A percentile compares a stretch with the other conserved stretches of the same genome.
These are phyloP conservation scores for Pelmatolapia mariae DNA, from an alignment of 2,113 vertebrate species.

Conservation along the genomic window DNA sequence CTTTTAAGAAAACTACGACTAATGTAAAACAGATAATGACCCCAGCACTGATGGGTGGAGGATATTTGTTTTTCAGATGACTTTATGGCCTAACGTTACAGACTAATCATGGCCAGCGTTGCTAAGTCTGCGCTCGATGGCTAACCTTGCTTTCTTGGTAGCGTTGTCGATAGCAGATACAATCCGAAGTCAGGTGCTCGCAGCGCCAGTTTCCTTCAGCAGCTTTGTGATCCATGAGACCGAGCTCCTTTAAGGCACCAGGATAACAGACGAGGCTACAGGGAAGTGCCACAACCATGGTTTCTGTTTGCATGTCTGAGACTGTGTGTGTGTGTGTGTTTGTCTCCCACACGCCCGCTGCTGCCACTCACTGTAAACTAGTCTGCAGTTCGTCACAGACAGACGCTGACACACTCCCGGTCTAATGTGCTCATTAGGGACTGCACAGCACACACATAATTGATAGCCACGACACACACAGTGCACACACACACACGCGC, in stretches of 20 bases:
- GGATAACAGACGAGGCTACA: constrained; percentile 11
- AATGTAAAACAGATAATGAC: not conserved
- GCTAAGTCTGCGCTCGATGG: not conserved
- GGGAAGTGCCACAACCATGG: constrained; percentile 10
- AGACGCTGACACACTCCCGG: constrained; percentile 83
- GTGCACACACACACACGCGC: constrained; percentile 59
- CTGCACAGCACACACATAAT: constrained; percentile 76
- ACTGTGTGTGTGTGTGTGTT: constrained; percentile 9
- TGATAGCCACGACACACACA: constrained; percentile 65
- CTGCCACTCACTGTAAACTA: constrained; percentile 80
- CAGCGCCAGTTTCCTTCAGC: not conserved
- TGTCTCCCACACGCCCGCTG: constrained; percentile 75
- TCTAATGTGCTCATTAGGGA: constrained; percentile 90
- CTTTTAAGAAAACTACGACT: not conserved
- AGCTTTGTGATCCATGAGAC: not conserved
- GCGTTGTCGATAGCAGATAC: not conserved
- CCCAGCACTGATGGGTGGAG: not conserved
- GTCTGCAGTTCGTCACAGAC: constrained; percentile 81
- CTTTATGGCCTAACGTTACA: not conserved
- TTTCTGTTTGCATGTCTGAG: constrained; percentile 34
- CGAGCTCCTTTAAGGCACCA: not conserved
- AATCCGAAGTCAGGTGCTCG: not conserved
- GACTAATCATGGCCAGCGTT: not conserved
- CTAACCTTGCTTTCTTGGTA: not conserved
- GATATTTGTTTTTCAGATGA: not conserved